A percentile compares a stretch with the other conserved stretches of the same genome.
phyloP scores from a whole-genome alignment of 2,113 vertebrate species.

The Lamprotornis superbus region DNA sequence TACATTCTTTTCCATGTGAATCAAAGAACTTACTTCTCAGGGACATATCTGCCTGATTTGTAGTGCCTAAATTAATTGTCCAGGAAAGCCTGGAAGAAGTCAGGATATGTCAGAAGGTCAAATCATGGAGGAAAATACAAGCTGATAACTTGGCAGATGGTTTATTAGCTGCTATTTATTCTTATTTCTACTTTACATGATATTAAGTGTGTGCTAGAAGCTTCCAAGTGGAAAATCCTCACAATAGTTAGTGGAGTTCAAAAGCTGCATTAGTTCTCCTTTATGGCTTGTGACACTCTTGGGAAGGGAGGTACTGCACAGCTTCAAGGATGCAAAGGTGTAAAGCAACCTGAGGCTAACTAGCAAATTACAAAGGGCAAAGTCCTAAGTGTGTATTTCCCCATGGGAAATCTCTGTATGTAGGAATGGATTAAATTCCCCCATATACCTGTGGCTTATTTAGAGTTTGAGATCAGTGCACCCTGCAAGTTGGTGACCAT shows the following conservation, averaged over 20 bases:
- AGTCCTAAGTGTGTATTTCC: background rate
- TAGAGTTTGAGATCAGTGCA: background rate
- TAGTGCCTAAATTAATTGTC: background rate
- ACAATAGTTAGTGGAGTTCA: background rate
- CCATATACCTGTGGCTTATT: background rate
- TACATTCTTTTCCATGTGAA: background rate
- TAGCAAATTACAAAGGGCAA: background rate
- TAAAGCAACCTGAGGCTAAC: background rate
- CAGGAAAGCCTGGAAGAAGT: background rate
- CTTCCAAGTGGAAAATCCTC: constrained; percentile 17
- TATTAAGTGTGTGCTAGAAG: background rate
- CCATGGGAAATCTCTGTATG: background rate
- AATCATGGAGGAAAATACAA: background rate
- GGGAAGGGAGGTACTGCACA: background rate
- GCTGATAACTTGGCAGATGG: background rate
- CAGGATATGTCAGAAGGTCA: background rate
- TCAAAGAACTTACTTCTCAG: background rate
- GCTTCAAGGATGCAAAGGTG: background rate
- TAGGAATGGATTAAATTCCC: background rate
- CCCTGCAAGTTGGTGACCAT: background rate
- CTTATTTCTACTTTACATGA: background rate
- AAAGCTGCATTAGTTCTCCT: constrained; percentile 11
- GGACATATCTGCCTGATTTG: background rate
- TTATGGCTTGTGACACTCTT: background rate
- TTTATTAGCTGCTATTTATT: constrained; percentile 35